Conservation (phyloP, 2,888 invertebrate species). For the Norana najaformis region DNA sequence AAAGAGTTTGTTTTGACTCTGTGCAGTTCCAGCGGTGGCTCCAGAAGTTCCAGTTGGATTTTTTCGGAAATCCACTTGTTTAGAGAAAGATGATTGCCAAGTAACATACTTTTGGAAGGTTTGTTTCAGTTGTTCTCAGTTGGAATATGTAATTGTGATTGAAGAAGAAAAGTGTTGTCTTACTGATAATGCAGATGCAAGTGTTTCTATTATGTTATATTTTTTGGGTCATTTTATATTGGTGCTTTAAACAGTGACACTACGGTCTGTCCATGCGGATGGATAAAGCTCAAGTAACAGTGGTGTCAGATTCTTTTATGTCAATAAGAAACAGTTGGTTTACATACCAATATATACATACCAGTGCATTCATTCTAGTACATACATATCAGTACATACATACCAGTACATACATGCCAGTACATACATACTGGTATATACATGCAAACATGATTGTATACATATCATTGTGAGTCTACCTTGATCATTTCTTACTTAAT, state of each 20-base stretch:
- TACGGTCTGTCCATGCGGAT: not conserved
- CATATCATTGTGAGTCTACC: too few relatives aligned
- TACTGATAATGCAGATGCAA: too few relatives aligned
- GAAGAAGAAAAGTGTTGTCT: too few relatives aligned
- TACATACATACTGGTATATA: too few relatives aligned
- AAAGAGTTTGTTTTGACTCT: not conserved
- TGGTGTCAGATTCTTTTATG: not conserved
- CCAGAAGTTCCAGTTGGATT: not conserved
- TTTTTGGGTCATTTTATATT: not conserved
- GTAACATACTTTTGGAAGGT: slow-evolving; percentile 16
- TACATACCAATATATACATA: not conserved
- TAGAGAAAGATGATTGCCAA: not conserved
- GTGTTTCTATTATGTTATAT: too few relatives aligned
- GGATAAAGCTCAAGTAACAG: not conserved
- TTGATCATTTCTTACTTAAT: too few relatives aligned
- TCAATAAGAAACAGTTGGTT: not conserved
- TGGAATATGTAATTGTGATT: not conserved
- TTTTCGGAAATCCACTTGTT: not conserved
- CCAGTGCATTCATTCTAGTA: too few relatives aligned
- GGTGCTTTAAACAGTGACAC: not conserved
- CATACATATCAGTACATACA: too few relatives aligned
- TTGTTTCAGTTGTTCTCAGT: not conserved
- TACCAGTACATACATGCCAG: too few relatives aligned
- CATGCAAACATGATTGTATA: too few relatives aligned
- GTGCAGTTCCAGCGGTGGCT: not conserved